A percentile compares a stretch with the other conserved stretches of the same genome.
Evolutionary conservation across 1,140 invertebrate species (phyloP).

Genomic region (Odontomachus brunneus): DNA sequence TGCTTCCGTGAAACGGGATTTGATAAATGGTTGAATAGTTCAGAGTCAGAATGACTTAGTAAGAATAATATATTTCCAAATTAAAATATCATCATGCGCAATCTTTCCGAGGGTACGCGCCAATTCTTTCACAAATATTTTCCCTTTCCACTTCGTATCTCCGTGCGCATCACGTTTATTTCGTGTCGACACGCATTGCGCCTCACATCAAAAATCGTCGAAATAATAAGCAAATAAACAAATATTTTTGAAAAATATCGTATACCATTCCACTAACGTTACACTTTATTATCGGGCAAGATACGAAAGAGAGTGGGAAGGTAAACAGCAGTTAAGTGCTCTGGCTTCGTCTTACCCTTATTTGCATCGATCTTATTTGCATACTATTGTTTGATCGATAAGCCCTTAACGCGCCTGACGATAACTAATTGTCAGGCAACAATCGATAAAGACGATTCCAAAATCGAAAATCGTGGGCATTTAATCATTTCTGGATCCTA

Average conservation of each 20-base stretch:
- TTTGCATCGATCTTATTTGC: conserved; percentile 27
- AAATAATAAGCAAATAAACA: no score
- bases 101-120: no score
- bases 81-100: not conserved
- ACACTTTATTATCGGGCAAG: not conserved
- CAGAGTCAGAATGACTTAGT: not conserved
- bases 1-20: conserved; percentile 7
- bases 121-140: no score
- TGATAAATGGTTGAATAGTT: conserved; percentile 16
- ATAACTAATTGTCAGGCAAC: conserved; percentile 34
- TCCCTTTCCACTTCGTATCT: no score
- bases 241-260: not conserved
- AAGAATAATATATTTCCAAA: conserved; percentile 15
- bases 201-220: no score
- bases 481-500: not conserved
- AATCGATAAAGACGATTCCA: conserved; percentile 18
- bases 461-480: not conserved
- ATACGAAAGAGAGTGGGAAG: no score
- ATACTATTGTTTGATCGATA: conserved; percentile 43
- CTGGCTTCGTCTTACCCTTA: not conserved
- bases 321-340: not conserved
- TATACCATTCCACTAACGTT: not conserved
- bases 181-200: no score
- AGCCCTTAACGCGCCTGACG: not conserved
- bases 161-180: no score